Base-by-base conservation (phyloP, 1,140 invertebrate genomes). In the Drosophila quadrilineata region DNA sequence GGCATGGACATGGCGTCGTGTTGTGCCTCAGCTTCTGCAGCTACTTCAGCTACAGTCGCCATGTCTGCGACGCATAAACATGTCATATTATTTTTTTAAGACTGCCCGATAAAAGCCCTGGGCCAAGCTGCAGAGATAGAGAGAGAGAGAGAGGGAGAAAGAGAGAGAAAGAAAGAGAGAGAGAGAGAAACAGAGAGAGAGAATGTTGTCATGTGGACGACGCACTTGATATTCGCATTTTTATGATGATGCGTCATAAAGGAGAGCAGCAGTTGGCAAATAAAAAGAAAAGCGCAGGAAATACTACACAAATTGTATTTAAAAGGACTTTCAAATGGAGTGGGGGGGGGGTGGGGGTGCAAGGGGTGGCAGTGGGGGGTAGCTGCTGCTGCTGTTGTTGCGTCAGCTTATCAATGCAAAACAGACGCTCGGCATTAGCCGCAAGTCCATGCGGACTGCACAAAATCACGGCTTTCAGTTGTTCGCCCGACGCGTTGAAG, bases 71-170 rank as follows among this genome's bases (percentile, higher is more conserved):
- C 58, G 67, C 79, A 79, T 84, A 84, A 84, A 84, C 79, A 85
- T 85, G 79, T 84, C 79, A 68, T 77, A 79, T 84, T 84, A 85
- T 77, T 73, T 60, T 71, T 71, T 82, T 77, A n/a, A n/a, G n/a
- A 69, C 77, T 74, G 79, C 48, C 76, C 59, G 76, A 75, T 84
- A 84, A 73, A 73, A 82, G 76, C 49, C 35, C 54, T 38, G 64
- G n/a, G 43, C 41, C 43, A 35, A 56, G 50, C 9, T 22, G 5
- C 29, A 24, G 24, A 6, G 6, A 24, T 2, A 38, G 14, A 8
- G 19, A 9, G 14, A 6, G n/a, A 2, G n/a, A 12, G 31, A 6
- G 33, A n/a, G n/a, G n/a, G n/a, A n/a, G n/a, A n/a, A n/a, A n/a
- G n/a, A n/a, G n/a, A n/a, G n/a, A n/a, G n/a, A n/a, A n/a, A n/a